Evolutionary conservation across 2,113 vertebrate genomes (phyloP).

Genomic region (Prietella phreatophila): DNA sequence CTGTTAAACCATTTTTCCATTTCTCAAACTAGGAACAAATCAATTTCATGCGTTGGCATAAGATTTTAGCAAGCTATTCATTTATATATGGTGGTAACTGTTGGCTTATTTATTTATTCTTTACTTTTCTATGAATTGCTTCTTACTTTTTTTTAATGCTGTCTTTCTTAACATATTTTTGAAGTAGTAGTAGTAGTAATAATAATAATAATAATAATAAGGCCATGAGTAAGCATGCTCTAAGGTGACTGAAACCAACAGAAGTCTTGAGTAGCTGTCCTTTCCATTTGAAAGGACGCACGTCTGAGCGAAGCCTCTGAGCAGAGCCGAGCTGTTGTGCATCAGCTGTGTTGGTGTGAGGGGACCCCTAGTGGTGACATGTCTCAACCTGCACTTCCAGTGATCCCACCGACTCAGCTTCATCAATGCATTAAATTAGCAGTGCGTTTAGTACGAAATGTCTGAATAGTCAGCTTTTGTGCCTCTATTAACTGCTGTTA

Average conservation of each 20-base stretch:
- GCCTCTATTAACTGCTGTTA: neutral
- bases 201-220: neutral
- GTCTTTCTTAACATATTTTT: neutral
- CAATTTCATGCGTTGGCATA: neutral
- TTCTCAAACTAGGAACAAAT: neutral
- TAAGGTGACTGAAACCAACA: neutral
- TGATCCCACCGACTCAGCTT: neutral
- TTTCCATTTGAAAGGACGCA: neutral
- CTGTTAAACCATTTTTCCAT: neutral
- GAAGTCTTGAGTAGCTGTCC: neutral
- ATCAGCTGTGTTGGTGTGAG: conserved; percentile 48
- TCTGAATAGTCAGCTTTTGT: neutral
- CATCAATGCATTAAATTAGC: neutral
- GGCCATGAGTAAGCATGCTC: too few species aligned
- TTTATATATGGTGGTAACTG: neutral
- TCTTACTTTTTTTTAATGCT: neutral
- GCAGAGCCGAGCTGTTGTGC: neutral
- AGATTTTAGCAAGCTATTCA: neutral
- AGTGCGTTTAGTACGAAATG: neutral
- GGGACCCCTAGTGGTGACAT: conserved; percentile 54
- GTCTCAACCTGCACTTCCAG: neutral
- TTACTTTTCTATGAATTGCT: neutral
- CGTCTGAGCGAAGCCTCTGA: neutral
- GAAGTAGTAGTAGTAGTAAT: neutral
- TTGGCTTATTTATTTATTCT: neutral